A percentile compares a stretch with the other conserved stretches of the same genome.
phyloP scores from a whole-genome alignment of 2,888 invertebrate species.

The Pyralis farinalis region DNA sequence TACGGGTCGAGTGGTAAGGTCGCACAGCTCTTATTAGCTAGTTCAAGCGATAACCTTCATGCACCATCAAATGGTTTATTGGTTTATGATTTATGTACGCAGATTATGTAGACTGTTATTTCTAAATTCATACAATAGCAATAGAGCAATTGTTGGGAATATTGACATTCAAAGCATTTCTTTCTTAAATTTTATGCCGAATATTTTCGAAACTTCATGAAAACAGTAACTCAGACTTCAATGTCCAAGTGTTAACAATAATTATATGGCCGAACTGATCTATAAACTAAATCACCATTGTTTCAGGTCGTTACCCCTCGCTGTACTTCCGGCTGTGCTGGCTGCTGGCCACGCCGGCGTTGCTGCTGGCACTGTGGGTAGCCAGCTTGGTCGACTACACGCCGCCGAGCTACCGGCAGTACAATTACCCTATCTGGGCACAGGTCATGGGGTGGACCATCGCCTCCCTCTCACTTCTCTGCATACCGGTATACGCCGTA shows the following conservation, averaged over 20 bases:
- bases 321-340: constrained; percentile 93
- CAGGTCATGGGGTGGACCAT: constrained; percentile 93
- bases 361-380: constrained; percentile 93
- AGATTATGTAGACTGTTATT: too few relatives aligned
- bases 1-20: too few relatives aligned
- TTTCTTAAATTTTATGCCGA: too few relatives aligned
- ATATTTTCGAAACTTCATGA: too few relatives aligned
- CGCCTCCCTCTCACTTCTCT: constrained; percentile 89
- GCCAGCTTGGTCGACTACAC: constrained; percentile 94
- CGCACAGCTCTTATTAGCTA: too few relatives aligned
- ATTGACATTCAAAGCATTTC: too few relatives aligned
- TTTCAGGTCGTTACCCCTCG: constrained; percentile 83
- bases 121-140: too few relatives aligned
- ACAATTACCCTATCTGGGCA: constrained; percentile 92
- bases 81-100: too few relatives aligned
- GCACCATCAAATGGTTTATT: too few relatives aligned
- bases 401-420: constrained; percentile 91
- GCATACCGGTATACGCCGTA: constrained; percentile 91
- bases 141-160: too few relatives aligned
- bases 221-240: too few relatives aligned
- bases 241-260: not conserved
- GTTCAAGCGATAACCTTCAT: too few relatives aligned
- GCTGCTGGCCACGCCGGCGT: constrained; percentile 89
- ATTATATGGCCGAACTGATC: not conserved
- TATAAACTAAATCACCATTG: constrained; percentile 1